A percentile compares a stretch with the other conserved stretches of the same genome.
Conservation (phyloP, 1,140 invertebrate genomes). For the Drosophila carrolli region DNA sequence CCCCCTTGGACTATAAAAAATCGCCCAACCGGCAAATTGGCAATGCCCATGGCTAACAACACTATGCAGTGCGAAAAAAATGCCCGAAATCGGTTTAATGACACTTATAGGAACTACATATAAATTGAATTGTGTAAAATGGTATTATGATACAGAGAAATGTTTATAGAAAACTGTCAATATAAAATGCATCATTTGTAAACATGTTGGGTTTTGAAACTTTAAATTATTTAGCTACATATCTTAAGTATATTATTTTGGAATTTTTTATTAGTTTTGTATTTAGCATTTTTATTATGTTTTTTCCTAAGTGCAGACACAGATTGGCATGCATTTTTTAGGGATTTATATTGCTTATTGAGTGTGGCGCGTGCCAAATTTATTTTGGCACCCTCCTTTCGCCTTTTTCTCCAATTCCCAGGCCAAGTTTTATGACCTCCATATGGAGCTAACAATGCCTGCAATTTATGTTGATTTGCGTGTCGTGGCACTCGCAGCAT, state of each 20-base stretch:
- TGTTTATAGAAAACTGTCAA: no score
- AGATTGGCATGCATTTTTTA: conserved; percentile 25
- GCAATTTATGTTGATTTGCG: conserved; percentile 80
- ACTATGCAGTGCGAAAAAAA: conserved; percentile 13
- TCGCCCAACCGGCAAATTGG: conserved; percentile 71
- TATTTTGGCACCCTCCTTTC: conserved; percentile 19
- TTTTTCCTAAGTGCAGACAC: background rate
- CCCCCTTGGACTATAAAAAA: conserved; percentile 61
- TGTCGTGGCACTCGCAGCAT: conserved; percentile 50
- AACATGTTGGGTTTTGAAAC: no score
- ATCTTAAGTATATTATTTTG: no score
- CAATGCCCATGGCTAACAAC: conserved; percentile 45
- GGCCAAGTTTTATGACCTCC: conserved; percentile 31
- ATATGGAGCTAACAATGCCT: conserved; percentile 44
- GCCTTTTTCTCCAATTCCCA: conserved; percentile 1
- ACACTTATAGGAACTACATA: no score
- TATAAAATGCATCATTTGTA: no score
- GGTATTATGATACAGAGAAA: no score
- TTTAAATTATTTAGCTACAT: no score
- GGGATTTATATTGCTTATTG: conserved; percentile 49
- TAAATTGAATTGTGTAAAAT: no score
- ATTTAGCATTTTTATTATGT: no score
- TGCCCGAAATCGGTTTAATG: background rate
- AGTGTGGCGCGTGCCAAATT: conserved; percentile 59
- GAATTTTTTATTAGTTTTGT: no score